These are phyloP conservation scores for Cheilosia urbana DNA, from an alignment of 2,888 invertebrate genomes.

Conservation along the genomic window DNA sequence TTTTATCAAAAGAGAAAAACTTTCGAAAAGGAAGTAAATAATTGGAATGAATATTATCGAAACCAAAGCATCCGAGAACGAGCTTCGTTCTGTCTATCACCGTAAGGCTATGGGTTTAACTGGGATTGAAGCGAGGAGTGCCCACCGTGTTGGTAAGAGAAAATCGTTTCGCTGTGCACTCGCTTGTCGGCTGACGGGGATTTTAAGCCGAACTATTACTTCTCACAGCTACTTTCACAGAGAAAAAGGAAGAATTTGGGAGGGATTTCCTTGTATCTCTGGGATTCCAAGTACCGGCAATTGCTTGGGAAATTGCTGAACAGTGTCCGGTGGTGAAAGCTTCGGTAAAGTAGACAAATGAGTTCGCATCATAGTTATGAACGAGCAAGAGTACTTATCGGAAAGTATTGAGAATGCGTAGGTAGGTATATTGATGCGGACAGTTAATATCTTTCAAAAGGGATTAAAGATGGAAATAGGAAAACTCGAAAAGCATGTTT, in stretches of 20 bases:
- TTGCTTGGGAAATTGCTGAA: slow-evolving; percentile 41
- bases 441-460: background rate
- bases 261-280: slow-evolving; percentile 44
- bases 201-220: slow-evolving; percentile 30
- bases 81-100: slow-evolving; percentile 5
- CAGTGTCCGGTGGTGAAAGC: background rate
- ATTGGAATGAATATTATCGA: slow-evolving; percentile 12
- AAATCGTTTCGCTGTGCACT: slow-evolving; percentile 1
- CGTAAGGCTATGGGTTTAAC: background rate
- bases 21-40: slow-evolving; percentile 4
- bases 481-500: background rate
- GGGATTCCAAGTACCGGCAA: slow-evolving; percentile 39
- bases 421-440: background rate
- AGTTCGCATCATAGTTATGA: slow-evolving; percentile 35
- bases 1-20: background rate
- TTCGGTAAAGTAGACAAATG: slow-evolving; percentile 31
- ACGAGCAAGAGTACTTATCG: background rate
- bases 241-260: slow-evolving; percentile 21
- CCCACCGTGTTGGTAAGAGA: background rate
- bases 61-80: background rate
- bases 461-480: background rate
- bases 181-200: slow-evolving; percentile 5
- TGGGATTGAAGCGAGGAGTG: background rate
- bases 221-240: slow-evolving; percentile 7
- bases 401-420: slow-evolving; percentile 5